Evolutionary conservation across 2,888 invertebrate genomes (phyloP).

Genomic region (Lissonota sp.): DNA sequence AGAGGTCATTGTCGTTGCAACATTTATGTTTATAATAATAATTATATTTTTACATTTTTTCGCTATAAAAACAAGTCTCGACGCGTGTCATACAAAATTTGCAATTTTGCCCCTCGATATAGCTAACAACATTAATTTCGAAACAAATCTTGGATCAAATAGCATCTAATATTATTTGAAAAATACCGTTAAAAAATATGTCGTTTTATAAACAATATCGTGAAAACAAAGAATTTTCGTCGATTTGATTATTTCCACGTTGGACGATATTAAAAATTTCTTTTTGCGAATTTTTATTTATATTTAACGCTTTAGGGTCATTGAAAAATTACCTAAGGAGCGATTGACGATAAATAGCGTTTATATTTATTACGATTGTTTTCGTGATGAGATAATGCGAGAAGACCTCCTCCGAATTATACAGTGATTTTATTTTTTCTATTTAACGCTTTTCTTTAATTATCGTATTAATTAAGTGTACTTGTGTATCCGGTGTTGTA

Average conservation of each 20-base stretch:
- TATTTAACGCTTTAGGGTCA: slow-evolving; percentile 10
- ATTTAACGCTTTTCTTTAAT: slow-evolving; percentile 32
- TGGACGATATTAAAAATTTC: not conserved
- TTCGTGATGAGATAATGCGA: slow-evolving; percentile 38
- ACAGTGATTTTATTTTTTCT: slow-evolving; percentile 29
- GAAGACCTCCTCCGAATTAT: slow-evolving; percentile 61
- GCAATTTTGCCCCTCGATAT: slow-evolving; percentile 4
- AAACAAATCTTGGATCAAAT: too few species aligned
- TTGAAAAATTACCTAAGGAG: not conserved
- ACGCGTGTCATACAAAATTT: slow-evolving; percentile 38
- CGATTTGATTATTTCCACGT: not conserved
- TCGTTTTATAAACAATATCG: not conserved
- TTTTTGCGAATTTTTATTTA: slow-evolving; percentile 13
- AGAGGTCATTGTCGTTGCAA: slow-evolving; percentile 59
- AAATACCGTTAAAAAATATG: not conserved
- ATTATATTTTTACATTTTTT: not conserved
- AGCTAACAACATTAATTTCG: not conserved
- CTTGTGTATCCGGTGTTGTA: slow-evolving; percentile 16
- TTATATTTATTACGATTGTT: slow-evolving; percentile 23
- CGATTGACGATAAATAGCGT: slow-evolving; percentile 14
- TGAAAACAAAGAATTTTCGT: not conserved
- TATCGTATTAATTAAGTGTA: slow-evolving; percentile 30
- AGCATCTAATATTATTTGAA: too few species aligned
- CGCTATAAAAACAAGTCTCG: slow-evolving; percentile 28
- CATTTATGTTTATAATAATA: not conserved